These are phyloP conservation scores for Phortica variegata DNA, from an alignment of 1,140 invertebrate species.

Conservation along the genomic window DNA sequence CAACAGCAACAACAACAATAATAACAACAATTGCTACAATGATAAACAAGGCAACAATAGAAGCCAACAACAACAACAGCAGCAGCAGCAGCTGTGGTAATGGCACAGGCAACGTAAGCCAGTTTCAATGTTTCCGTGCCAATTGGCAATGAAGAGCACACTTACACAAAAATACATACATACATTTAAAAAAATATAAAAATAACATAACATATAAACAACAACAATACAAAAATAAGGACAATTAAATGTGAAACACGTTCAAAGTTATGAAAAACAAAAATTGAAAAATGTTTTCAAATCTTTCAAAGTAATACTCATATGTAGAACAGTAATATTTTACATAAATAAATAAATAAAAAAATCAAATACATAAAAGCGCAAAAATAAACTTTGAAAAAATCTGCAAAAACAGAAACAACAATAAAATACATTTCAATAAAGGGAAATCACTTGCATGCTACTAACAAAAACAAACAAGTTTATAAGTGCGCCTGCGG, in stretches of 20 bases:
- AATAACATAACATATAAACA: not conserved
- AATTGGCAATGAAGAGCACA: no score
- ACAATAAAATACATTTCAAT: not conserved
- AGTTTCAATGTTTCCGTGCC: no score
- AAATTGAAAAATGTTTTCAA: constrained; percentile 7
- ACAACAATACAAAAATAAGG: constrained; percentile 3
- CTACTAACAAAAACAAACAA: no score
- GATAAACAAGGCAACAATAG: constrained; percentile 3
- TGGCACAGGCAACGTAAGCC: no score
- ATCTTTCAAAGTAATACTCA: constrained; percentile 15
- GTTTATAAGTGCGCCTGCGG: no score
- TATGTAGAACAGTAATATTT: not conserved
- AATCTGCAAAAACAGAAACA: constrained; percentile 11
- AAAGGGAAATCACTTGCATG: no score
- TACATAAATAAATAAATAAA: not conserved
- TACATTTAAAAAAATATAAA: not conserved
- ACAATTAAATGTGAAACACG: no score
- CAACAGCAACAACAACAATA: no score
- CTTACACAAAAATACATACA: no score
- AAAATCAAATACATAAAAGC: constrained; percentile 12
- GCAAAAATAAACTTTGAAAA: constrained; percentile 20
- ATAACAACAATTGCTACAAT: no score
- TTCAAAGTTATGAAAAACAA: not conserved
- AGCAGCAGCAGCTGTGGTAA: no score
- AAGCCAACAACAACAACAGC: constrained; percentile 20